Percentiles rank a stretch among this genome's conserved stretches.
phyloP scores from a whole-genome alignment of 2,888 invertebrate genomes.

The Brachyptera putata region DNA sequence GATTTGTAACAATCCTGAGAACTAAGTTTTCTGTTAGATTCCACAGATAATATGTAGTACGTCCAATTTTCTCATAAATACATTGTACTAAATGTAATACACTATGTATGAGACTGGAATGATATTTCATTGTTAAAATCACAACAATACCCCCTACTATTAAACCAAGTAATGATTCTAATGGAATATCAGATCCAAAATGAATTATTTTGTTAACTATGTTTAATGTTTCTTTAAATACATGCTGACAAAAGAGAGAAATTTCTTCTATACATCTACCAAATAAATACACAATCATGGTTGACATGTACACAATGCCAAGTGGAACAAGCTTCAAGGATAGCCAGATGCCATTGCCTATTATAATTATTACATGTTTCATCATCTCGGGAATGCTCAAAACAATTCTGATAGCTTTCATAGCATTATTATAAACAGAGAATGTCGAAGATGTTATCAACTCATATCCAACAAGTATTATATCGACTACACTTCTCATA shows the following conservation, averaged over 20 bases:
- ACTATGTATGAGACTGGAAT: not conserved
- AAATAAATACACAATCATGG: constrained; percentile 19
- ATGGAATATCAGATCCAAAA: not conserved
- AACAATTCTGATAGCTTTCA: not conserved
- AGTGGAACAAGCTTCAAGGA: constrained; percentile 21
- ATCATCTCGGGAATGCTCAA: constrained; percentile 15
- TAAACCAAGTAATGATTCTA: not conserved
- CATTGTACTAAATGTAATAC: not conserved
- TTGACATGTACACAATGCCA: constrained; percentile 20
- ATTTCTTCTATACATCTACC: constrained; percentile 23
- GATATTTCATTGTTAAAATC: not conserved
- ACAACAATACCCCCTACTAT: not conserved
- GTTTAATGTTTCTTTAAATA: not conserved
- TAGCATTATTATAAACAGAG: no score
- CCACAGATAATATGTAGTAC: not conserved
- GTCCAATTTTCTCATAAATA: not conserved
- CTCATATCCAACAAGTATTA: no score
- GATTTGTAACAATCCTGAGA: not conserved
- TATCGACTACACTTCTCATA: no score
- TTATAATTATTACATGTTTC: constrained; percentile 19
- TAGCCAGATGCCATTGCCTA: constrained; percentile 26
- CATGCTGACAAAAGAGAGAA: not conserved
- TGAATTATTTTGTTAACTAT: not conserved
- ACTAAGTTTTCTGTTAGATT: not conserved
- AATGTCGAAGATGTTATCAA: no score